A percentile compares a stretch with the other conserved stretches of the same genome.
phyloP scores from a whole-genome alignment of 2,113 vertebrate genomes.

The Coreoperca whiteheadi region DNA sequence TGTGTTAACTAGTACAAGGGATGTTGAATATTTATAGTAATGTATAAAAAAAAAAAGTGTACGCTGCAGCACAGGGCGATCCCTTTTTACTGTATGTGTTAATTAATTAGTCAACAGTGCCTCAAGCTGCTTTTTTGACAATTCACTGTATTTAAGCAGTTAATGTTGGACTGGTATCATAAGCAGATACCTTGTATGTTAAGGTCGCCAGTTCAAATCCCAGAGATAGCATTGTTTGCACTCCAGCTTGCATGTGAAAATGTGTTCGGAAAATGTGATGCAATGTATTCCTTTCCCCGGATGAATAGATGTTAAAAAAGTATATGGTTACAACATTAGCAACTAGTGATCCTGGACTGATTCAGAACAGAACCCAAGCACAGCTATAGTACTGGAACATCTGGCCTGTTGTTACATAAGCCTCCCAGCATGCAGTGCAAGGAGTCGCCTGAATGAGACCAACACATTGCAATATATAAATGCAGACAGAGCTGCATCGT shows the following conservation, averaged over 20 bases:
- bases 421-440: conserved; percentile 32
- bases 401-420: conserved; percentile 61
- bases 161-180: conserved; percentile 1
- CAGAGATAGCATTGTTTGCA: not conserved
- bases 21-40: conserved; percentile 11
- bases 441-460: conserved; percentile 32
- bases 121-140: conserved; percentile 7
- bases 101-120: conserved; percentile 18
- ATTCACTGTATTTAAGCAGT: conserved; percentile 1
- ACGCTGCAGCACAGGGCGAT: not conserved
- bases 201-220: not conserved
- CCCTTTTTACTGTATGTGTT: conserved; percentile 20
- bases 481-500: not conserved
- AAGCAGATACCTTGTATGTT: not conserved
- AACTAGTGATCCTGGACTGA: conserved; percentile 27
- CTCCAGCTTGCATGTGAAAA: not conserved
- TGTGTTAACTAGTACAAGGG: conserved; percentile 37
- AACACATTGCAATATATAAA: conserved; percentile 11
- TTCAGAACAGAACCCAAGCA: conserved; percentile 31
- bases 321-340: not conserved
- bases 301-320: not conserved
- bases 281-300: not conserved
- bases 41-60: conserved; percentile 13
- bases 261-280: not conserved
- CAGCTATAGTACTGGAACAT: conserved; percentile 42